Conservation (phyloP, 2,113 vertebrate species). For the Aegypius monachus region DNA sequence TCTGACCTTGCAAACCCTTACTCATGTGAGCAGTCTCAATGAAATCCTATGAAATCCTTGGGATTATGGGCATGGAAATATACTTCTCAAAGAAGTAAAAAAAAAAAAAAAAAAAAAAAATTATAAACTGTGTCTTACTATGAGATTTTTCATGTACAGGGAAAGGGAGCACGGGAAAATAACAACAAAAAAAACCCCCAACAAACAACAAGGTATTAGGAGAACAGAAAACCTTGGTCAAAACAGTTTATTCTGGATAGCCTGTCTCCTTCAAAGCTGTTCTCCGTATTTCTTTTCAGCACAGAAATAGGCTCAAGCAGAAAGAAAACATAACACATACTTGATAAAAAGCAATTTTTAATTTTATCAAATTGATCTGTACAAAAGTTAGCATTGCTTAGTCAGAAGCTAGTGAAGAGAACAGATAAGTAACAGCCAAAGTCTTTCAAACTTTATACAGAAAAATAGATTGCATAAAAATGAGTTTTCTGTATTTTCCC, state of each 20-base stretch:
- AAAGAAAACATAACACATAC: background rate
- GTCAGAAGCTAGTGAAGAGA: slow-evolving; percentile 84
- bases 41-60: background rate
- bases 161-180: background rate
- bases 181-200: background rate
- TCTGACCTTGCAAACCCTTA: background rate
- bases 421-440: slow-evolving; percentile 74
- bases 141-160: background rate
- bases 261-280: background rate
- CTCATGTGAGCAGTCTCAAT: background rate
- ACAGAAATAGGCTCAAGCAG: background rate
- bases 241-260: background rate
- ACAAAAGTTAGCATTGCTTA: slow-evolving; percentile 91
- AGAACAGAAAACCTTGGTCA: background rate
- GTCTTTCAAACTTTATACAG: slow-evolving; percentile 65
- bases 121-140: too few relatives aligned
- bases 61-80: background rate
- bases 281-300: background rate
- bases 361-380: slow-evolving; percentile 86
- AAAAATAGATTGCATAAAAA: slow-evolving; percentile 76
- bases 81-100: background rate
- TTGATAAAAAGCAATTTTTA: slow-evolving; percentile 80
- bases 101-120: background rate
- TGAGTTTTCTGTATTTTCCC: slow-evolving; percentile 31
- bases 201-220: background rate